Evolutionary conservation across 1,140 invertebrate species (phyloP), one percentile per base, ranked within the genome.

Genomic region (Dinothrombium tinctorium): DNA sequence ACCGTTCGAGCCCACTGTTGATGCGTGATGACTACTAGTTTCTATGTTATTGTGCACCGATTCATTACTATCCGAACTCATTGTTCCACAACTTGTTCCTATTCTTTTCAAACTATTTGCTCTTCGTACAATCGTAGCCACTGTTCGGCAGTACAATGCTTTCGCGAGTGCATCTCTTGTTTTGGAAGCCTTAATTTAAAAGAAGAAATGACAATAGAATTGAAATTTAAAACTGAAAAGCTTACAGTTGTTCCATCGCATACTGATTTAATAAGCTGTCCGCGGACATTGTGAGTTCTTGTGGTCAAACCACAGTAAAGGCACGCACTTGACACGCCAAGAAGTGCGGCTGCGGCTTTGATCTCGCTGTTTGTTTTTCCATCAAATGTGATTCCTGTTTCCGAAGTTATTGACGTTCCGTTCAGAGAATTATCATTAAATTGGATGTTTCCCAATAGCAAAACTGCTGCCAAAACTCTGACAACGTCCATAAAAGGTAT

Each of bases 401-500:
- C 11, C 7, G 25, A 22, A 8, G n/a, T n/a, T 8, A 15, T 5
- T 3, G 19, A 12, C 3, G 4, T 9, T 26, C 19, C 20, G 26
- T 2, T 9, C 24, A 11, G 7, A 47, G 43, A 51, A 53, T 49
- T 69, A 53, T 87, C 81, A 3, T 73, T 67, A 59, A 90, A 90
- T 50, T 76, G 72, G 28, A 90, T 74, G 58, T 90, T 92, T 26
- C 84, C 86, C 21, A 92, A 64, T 33, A 90, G 67, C 42, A 94
- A 59, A 20, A 90, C 79, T 0, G 83, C 81, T 19, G 83, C 77
- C 42, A 92, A 57, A 1, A 90, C 81, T 47, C 84, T 64, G 11
- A 90, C 75, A 6, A 92, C 84, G 59, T 92, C 86, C 55, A 86
- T 58, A 54, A 87, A 89, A 4, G 83, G 83, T 47, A 92, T 90